phyloP scores from a whole-genome alignment of 2,888 invertebrate genomes.

The Heliconius erato region DNA sequence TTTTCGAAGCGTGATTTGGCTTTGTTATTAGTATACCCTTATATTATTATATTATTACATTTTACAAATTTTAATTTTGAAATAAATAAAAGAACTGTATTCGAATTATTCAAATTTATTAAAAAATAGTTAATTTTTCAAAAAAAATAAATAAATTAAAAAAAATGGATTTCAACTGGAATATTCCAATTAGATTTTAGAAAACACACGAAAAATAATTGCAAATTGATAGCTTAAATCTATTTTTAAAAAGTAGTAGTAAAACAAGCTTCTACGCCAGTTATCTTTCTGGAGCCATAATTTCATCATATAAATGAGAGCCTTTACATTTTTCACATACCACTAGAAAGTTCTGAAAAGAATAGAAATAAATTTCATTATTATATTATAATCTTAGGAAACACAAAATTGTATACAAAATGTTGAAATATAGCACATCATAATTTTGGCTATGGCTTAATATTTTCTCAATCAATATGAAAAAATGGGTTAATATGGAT shows the following conservation, averaged over 20 bases:
- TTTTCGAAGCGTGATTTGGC: slow-evolving; percentile 35
- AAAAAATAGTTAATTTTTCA: not conserved
- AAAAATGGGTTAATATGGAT: not conserved
- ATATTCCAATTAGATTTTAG: not conserved
- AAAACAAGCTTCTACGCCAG: not conserved
- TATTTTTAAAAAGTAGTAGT: not conserved
- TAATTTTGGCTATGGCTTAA: too few relatives aligned
- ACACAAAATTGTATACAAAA: not conserved
- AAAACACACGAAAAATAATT: not conserved
- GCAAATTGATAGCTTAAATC: not conserved
- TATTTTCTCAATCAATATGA: not conserved
- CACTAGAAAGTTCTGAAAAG: slow-evolving; percentile 63
- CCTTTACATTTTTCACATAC: slow-evolving; percentile 58
- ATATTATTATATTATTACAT: not conserved
- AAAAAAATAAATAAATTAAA: not conserved
- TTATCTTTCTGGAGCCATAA: slow-evolving; percentile 64
- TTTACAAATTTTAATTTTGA: not conserved
- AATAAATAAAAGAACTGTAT: not conserved
- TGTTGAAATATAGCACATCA: not conserved
- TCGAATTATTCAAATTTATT: not conserved
- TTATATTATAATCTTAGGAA: not conserved
- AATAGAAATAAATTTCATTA: slow-evolving; percentile 31
- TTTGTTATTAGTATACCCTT: too few relatives aligned
- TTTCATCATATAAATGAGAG: slow-evolving; percentile 62
- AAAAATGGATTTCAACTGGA: not conserved